A percentile compares a stretch with the other conserved stretches of the same genome.
Evolutionary conservation across 1,140 invertebrate species (phyloP).

Genomic region (Ganaspis sp.): DNA sequence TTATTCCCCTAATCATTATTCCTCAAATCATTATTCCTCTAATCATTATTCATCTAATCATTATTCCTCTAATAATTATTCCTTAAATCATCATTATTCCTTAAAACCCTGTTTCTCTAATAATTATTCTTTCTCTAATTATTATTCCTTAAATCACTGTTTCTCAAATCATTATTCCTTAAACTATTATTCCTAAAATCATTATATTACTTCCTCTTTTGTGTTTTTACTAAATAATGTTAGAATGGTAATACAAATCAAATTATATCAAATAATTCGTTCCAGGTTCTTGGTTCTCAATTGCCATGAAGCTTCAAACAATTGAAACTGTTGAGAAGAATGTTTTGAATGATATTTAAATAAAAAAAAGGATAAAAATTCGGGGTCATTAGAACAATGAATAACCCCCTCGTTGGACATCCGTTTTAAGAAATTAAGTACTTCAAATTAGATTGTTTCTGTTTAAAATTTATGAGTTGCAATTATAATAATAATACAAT

Average conservation of each 20-base stretch:
- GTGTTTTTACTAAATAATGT: too few relatives aligned
- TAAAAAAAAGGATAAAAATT: not conserved
- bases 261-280: conserved; percentile 7
- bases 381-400: conserved; percentile 1
- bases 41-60: too few relatives aligned
- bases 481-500: not conserved
- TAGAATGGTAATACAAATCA: not conserved
- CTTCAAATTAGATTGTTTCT: not conserved
- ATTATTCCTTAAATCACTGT: too few relatives aligned
- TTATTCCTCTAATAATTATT: too few relatives aligned
- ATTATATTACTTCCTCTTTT: too few relatives aligned
- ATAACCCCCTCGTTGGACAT: not conserved
- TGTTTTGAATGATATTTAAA: conserved; percentile 10
- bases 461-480: conserved; percentile 5
- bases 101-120: too few relatives aligned
- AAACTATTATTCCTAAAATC: too few relatives aligned
- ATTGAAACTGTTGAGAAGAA: not conserved
- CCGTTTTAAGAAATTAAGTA: not conserved
- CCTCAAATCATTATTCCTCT: too few relatives aligned
- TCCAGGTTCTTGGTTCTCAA: not conserved
- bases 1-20: too few relatives aligned
- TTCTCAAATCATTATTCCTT: too few relatives aligned
- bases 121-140: too few relatives aligned
- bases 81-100: too few relatives aligned
- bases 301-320: not conserved